A percentile compares a stretch with the other conserved stretches of the same genome.
These are phyloP conservation scores for Phylloscopus trochiloides DNA, from an alignment of 2,113 vertebrate genomes.

Conservation along the genomic window DNA sequence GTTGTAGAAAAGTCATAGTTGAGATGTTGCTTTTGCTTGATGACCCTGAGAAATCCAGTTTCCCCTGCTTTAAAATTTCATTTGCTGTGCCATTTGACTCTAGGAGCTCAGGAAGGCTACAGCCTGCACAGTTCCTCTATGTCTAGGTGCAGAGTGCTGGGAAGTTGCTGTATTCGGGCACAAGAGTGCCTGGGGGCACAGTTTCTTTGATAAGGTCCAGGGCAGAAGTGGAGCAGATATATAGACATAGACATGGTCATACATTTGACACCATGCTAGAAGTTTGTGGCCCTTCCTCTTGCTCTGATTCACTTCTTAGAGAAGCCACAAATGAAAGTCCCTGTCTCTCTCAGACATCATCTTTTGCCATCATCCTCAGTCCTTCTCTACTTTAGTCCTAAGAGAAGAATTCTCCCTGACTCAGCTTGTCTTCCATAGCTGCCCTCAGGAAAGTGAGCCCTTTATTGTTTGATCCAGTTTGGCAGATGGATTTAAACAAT, in stretches of 20 bases:
- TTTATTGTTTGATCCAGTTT: not conserved
- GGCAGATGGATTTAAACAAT: not conserved
- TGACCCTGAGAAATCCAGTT: not conserved
- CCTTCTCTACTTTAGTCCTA: not conserved
- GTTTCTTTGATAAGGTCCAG: not conserved
- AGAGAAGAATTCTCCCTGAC: not conserved
- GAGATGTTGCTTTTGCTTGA: not conserved
- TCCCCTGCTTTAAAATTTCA: not conserved
- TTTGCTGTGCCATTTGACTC: not conserved
- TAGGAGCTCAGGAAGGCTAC: not conserved
- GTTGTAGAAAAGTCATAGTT: not conserved
- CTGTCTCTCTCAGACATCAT: not conserved
- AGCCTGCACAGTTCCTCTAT: not conserved
- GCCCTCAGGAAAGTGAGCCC: fast-evolving
- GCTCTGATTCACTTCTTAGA: not conserved
- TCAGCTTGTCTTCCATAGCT: not conserved
- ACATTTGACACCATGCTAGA: not conserved
- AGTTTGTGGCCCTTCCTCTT: not conserved
- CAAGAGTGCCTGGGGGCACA: not conserved
- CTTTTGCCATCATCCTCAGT: not conserved
- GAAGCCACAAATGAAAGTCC: not conserved
- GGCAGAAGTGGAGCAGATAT: not conserved
- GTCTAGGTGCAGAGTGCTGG: not conserved
- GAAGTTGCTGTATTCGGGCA: not conserved
- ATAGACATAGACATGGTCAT: not conserved